phyloP scores from a whole-genome alignment of 1,140 invertebrate species.

The Pseudobourletiella spinata region DNA sequence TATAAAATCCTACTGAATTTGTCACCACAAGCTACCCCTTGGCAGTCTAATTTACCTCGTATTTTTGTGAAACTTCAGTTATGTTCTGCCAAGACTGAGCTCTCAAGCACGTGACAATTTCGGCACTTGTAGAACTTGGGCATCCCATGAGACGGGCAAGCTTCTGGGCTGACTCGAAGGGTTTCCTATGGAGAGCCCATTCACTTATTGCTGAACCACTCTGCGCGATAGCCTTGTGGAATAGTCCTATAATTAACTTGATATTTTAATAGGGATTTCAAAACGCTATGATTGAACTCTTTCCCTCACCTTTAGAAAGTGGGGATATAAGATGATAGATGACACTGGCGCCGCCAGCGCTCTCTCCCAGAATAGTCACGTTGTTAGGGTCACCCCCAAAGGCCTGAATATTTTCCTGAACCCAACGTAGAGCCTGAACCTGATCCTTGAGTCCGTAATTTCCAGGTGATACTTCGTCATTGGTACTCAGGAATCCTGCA shows the following conservation, averaged over 20 bases:
- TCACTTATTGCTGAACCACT: constrained; percentile 10
- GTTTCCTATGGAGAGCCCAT: constrained; percentile 20
- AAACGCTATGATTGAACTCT: not conserved
- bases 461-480: constrained; percentile 21
- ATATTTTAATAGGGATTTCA: not conserved
- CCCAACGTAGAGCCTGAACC: constrained; percentile 38
- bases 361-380: constrained; percentile 14
- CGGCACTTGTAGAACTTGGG: not conserved
- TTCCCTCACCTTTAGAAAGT: constrained; percentile 11
- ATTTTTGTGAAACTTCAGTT: not conserved
- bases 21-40: no score
- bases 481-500: constrained; percentile 13
- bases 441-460: constrained; percentile 43
- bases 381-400: constrained; percentile 40
- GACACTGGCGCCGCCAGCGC: constrained; percentile 9
- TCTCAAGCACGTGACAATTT: constrained; percentile 18
- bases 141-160: constrained; percentile 11
- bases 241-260: constrained; percentile 13
- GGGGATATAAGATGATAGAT: constrained; percentile 13
- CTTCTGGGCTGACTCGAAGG: not conserved
- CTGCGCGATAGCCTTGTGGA: constrained; percentile 12
- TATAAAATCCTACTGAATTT: not conserved
- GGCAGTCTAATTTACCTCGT: no score
- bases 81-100: not conserved
- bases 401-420: constrained; percentile 39